Evolutionary conservation across 1,140 invertebrate genomes (phyloP), one percentile per base, ranked within the genome.

Genomic region (Drosophila kanapiae): DNA sequence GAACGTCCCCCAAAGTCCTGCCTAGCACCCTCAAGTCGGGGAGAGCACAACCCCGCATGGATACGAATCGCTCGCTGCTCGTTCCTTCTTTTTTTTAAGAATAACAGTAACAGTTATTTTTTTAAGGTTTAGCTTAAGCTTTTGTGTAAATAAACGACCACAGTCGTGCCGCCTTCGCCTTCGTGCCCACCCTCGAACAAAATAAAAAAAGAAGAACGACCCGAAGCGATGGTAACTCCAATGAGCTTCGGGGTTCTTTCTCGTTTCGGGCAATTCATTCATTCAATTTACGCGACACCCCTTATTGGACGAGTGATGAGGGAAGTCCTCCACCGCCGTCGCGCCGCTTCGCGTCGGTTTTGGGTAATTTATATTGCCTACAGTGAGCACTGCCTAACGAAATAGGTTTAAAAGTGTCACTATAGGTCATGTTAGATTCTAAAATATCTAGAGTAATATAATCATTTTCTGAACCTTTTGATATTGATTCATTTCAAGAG

Each of bases 51-150:
- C 85, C 85, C 85, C 69, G 59, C 75, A 49, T 62, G 75, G 74
- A 78, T 78, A 72, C 75, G 67, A 80, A 53, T 51, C 77, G 56
- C 45, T 59, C 33, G 51, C 45, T 74, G 63, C 56, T 60, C 65
- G 65, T 68, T 81, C 70, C 61, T 76, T 53, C 77, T 23, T 56
- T 82, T 76, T 82, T 90, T 88, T 88, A 80, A 84, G 85, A 87
- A 87, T 87, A 87, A 87, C 85, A 81, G 85, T 88, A 85, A 79
- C 78, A 90, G 85, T 90, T 90, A 90, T 90, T 90, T 90, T 90
- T 90, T 90, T 90, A 90, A 90, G 85, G 85, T 90, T 90, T 90
- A 90, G 85, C 85, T 90, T 90, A 90, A 90, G 85, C 85, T 90
- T 90, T 90, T 90, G 85, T 90, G 85, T 90, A 90, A 90, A 90